Evolutionary conservation across 1,140 invertebrate genomes (phyloP), one percentile per base, ranked within the genome.

Genomic region (Penaeus japonicus): DNA sequence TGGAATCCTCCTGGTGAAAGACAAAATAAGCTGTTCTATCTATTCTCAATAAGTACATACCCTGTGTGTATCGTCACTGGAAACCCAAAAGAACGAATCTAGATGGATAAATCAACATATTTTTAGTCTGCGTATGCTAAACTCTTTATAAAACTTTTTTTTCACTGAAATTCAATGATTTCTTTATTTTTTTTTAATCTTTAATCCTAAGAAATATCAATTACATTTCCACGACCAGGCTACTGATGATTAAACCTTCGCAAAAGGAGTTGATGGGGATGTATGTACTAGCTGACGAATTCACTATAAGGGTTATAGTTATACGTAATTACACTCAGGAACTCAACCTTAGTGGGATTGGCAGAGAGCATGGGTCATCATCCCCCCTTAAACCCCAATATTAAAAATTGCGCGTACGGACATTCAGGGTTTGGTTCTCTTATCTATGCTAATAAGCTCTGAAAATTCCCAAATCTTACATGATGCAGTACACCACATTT

Each of bases 381-480:
- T 30, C 27, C 65, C 47, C 75, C 55, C 47, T 84, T n/a, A 65
- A 84, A 84, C 65, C 79, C 81, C 83, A 62, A 10, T 79, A 73
- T 84, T 73, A 84, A 62, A 84, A 84, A 70, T 84, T 84, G 83
- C 83, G 83, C 65, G 55, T 30, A 84, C 83, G 83, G 70, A 84
- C 83, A 84, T 55, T 47, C 70, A 75, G 32, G 82, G 24, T 55
- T n/a, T 47, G 70, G 70, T 30, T 84, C 54, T 65, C 83, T 85
- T 85, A 85, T 78, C 84, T 85, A 85, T 79, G 84, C 84, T 85
- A 85, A 85, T 85, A 85, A 85, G 84, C 84, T 85, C 84, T 85
- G 78, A 39, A 35, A 77, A 79, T 75, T 47, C 75, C 84, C 84
- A 85, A 78, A 77, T 79, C 75, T 73, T 57, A 78, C 73, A 59